Evolutionary conservation across 1,140 invertebrate species (phyloP), one percentile per base, ranked within the genome.

Genomic region (Ctenoplectra terminalis): DNA sequence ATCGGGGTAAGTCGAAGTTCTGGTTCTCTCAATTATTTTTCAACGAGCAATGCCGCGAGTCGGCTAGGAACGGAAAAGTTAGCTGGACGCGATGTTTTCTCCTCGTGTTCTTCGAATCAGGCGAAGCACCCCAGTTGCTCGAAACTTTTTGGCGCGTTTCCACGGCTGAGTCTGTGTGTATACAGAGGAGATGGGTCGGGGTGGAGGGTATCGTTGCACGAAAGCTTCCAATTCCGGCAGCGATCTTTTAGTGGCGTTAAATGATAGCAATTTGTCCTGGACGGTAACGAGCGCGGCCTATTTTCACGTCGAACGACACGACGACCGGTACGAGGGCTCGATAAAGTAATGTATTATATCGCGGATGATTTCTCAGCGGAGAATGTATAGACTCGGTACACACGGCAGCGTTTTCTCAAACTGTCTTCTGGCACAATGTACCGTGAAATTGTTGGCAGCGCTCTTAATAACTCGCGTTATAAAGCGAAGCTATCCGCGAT

Each of bases 371-470:
- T 82, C 64, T 67, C 48, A 37, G 2, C 11, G 15, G 31, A 11
- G 7, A 58, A 82, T 74, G 50, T 63, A 78, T 8, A 52, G 58
- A 46, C 13, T 23, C 60, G 50, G 40, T 56, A 56, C 78, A 48
- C 71, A 37, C 20, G 34, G 26, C n/a, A 17, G 34, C 50, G 37
- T 48, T 87, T 75, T 72, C 75, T 77, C 31, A 52, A 71, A 87
- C 63, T 79, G 83, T 82, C 63, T 66, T 40, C 56, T 52, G 73
- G 54, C 58, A 85, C 84, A 87, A 87, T 86, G 52, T 64, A n/a
- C 48, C 85, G 66, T 80, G 71, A 87, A 86, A 87, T 86, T 80
- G 85, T 71, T 86, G 85, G 84, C 85, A 83, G 63, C 40, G 37
- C 23, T 75, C 75, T 86, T 87, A 86, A 87, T 87, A 86, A 86